phyloP scores from a whole-genome alignment of 2,797 vertebrate species.

The Podarcis siculus region DNA sequence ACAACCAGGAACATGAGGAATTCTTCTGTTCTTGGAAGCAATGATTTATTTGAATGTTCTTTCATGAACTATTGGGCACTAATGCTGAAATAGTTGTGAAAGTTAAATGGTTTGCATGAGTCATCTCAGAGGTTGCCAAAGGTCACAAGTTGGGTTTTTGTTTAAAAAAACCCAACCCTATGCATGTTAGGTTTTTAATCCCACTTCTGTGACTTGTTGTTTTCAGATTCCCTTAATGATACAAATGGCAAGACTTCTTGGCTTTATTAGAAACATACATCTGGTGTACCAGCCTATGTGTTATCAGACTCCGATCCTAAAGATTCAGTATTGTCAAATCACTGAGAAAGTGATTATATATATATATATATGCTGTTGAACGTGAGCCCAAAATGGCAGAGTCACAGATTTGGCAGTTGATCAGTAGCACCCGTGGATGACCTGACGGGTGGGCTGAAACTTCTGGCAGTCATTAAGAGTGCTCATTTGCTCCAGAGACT shows the following conservation, averaged over 20 bases:
- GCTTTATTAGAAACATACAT: conserved; percentile 4
- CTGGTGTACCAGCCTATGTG: fast-evolving
- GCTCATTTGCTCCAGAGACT: conserved; percentile 54
- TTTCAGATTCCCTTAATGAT: background rate
- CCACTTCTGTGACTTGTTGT: background rate
- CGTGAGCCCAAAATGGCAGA: conserved; percentile 59
- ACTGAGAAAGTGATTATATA: conserved; percentile 15
- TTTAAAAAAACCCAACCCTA: background rate
- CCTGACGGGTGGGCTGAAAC: conserved; percentile 34
- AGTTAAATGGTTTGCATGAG: background rate
- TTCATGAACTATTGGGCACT: conserved; percentile 18
- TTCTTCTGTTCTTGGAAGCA: conserved; percentile 9
- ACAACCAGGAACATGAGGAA: background rate
- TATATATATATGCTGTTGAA: conserved; percentile 48
- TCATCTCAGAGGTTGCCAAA: conserved; percentile 22
- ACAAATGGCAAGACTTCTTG: background rate
- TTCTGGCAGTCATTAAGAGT: conserved; percentile 58
- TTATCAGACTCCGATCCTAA: conserved; percentile 31
- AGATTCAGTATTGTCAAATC: conserved; percentile 14
- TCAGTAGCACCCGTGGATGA: conserved; percentile 27
- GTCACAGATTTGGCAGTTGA: conserved; percentile 43
- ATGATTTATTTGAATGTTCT: conserved; percentile 9
- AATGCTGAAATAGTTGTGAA: conserved; percentile 1
- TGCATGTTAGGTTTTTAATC: background rate
- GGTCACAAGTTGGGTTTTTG: background rate